These are phyloP conservation scores for Phymatocera aterrima DNA, from an alignment of 2,888 invertebrate species.

Conservation along the genomic window DNA sequence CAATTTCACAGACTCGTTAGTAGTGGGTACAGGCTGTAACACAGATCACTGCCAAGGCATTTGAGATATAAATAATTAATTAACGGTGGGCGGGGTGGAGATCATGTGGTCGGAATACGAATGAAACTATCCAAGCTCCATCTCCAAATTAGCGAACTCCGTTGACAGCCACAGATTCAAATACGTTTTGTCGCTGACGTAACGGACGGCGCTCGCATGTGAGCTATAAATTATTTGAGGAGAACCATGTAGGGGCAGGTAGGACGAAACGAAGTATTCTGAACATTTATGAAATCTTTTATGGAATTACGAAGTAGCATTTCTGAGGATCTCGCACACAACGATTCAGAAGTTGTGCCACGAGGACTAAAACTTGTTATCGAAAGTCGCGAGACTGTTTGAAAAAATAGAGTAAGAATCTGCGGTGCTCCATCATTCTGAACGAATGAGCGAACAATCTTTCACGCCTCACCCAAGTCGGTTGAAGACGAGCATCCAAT, in stretches of 20 bases:
- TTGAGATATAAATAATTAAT: constrained; percentile 45
- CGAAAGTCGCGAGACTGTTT: neutral
- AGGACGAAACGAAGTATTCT: neutral
- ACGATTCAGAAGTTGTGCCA: neutral
- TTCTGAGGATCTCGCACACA: neutral
- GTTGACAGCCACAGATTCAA: constrained; percentile 10
- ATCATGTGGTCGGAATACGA: neutral
- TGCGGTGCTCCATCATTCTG: neutral
- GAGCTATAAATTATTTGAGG: neutral
- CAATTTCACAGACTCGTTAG: constrained; percentile 25
- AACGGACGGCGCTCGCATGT: constrained; percentile 6
- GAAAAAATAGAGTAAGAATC: neutral
- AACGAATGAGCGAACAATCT: neutral
- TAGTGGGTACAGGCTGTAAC: neutral
- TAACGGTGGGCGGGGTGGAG: constrained; percentile 14
- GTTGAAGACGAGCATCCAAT: neutral
- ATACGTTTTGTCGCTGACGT: constrained; percentile 32
- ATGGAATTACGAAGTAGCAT: neutral
- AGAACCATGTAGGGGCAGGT: constrained; percentile 21
- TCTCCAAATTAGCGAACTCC: constrained; percentile 36
- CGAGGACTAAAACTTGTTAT: neutral
- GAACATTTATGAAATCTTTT: constrained; percentile 4
- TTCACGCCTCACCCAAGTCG: neutral
- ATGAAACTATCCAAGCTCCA: constrained; percentile 17
- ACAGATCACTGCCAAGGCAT: constrained; percentile 33